Evolutionary conservation across 2,113 vertebrate species (phyloP).

Genomic region (Zonotrichia leucophrys): DNA sequence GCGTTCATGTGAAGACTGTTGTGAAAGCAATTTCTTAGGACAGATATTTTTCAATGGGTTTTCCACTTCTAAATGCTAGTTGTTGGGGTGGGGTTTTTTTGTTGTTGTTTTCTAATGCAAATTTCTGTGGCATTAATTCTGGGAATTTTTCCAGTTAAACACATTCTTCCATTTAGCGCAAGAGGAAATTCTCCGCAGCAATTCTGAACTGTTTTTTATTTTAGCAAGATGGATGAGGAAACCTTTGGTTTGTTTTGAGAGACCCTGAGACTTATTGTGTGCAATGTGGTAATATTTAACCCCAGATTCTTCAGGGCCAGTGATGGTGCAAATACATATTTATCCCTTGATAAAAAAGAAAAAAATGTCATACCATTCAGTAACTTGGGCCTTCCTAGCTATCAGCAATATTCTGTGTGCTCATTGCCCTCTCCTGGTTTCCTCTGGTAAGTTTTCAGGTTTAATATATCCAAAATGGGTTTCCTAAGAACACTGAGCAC

Average conservation of each 20-base stretch:
- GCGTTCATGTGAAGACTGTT: neutral
- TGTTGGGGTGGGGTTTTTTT: neutral
- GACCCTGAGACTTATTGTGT: neutral
- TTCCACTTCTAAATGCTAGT: conserved; percentile 33
- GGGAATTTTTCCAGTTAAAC: conserved; percentile 46
- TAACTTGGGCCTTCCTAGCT: neutral
- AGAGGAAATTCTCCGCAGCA: conserved; percentile 22
- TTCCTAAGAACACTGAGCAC: neutral
- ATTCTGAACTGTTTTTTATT: neutral
- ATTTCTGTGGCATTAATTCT: conserved; percentile 62
- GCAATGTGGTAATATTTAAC: neutral
- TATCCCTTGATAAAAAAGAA: neutral
- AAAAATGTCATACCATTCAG: neutral
- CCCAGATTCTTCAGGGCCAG: neutral
- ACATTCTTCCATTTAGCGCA: conserved; percentile 44
- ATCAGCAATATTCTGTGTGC: conserved; percentile 42
- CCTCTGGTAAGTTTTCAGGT: conserved; percentile 33
- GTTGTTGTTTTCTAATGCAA: conserved; percentile 19
- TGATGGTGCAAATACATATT: neutral
- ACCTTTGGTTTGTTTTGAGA: neutral
- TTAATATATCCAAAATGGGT: neutral
- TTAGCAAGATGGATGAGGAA: neutral
- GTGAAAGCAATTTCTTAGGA: conserved; percentile 47
- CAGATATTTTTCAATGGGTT: neutral
- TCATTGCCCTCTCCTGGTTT: conserved; percentile 78